Conservation (phyloP, 2,113 vertebrate genomes). For the Hemiprocne comata region DNA sequence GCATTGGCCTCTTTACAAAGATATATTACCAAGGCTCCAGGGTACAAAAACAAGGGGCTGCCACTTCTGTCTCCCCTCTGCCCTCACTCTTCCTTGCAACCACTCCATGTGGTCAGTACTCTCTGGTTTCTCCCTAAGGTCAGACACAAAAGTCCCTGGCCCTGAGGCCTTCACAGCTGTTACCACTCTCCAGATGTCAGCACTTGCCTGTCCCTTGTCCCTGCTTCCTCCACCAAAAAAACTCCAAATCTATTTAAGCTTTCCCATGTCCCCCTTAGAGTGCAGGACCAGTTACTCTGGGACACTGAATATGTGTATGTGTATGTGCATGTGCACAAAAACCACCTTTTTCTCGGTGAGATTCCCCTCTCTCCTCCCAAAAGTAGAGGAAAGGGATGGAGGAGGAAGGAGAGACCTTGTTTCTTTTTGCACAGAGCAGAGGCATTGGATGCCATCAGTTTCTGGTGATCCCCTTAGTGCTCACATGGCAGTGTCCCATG, state of each 20-base stretch:
- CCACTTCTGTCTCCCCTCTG: not conserved
- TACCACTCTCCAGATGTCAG: constrained; percentile 53
- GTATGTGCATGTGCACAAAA: not conserved
- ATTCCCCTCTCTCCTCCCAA: not conserved
- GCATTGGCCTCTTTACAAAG: constrained; percentile 1
- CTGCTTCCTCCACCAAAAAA: not conserved
- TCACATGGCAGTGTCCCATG: not conserved
- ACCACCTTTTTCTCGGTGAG: not conserved
- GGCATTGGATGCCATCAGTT: not conserved
- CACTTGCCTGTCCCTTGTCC: constrained; percentile 1
- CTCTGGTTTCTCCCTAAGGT: constrained; percentile 51
- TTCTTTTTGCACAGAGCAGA: not conserved
- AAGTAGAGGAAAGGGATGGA: rapidly evolving
- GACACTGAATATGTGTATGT: not conserved
- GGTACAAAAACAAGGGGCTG: not conserved
- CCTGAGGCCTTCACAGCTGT: constrained; percentile 21
- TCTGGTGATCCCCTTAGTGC: not conserved
- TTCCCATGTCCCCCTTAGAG: not conserved
- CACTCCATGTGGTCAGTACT: constrained; percentile 41
- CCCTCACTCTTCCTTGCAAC: not conserved
- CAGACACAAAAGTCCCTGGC: constrained; percentile 32
- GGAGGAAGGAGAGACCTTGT: not conserved
- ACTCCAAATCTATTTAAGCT: not conserved
- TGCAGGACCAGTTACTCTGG: rapidly evolving
- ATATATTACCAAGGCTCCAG: constrained; percentile 33